phyloP scores from a whole-genome alignment of 2,888 invertebrate species.

The Meganola albula region DNA sequence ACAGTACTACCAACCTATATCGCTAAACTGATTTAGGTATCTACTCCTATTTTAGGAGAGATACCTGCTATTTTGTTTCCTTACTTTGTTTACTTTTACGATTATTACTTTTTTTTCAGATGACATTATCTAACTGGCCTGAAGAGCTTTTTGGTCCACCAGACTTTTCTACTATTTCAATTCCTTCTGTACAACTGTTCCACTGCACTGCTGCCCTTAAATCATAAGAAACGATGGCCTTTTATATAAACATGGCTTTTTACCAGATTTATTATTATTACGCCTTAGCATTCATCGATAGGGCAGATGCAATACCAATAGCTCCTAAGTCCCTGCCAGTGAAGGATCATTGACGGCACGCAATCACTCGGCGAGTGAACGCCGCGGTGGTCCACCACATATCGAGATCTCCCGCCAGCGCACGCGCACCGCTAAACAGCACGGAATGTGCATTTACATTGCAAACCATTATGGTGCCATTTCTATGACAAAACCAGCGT shows the following conservation, averaged over 20 bases:
- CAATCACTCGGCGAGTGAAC: constrained; percentile 23
- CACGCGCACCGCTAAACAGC: constrained; percentile 31
- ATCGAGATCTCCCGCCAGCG: constrained; percentile 37
- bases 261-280: constrained; percentile 21
- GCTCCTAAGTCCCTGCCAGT: constrained; percentile 16
- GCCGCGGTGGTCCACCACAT: constrained; percentile 40
- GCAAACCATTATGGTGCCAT: constrained; percentile 21
- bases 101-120: no score
- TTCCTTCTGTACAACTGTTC: no score
- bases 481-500: constrained; percentile 18
- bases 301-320: constrained; percentile 23
- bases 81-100: no score
- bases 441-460: constrained; percentile 25
- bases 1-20: no score
- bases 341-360: constrained; percentile 36
- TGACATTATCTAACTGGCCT: no score
- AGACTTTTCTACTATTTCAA: no score
- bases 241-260: constrained; percentile 1
- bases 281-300: constrained; percentile 19
- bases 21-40: no score
- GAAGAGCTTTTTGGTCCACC: no score
- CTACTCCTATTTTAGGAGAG: no score
- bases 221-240: background rate
- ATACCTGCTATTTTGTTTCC: no score
- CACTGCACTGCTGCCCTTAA: no score